Base-by-base conservation (phyloP, 2,888 invertebrate genomes). In the Siphlonurus alternatus region DNA sequence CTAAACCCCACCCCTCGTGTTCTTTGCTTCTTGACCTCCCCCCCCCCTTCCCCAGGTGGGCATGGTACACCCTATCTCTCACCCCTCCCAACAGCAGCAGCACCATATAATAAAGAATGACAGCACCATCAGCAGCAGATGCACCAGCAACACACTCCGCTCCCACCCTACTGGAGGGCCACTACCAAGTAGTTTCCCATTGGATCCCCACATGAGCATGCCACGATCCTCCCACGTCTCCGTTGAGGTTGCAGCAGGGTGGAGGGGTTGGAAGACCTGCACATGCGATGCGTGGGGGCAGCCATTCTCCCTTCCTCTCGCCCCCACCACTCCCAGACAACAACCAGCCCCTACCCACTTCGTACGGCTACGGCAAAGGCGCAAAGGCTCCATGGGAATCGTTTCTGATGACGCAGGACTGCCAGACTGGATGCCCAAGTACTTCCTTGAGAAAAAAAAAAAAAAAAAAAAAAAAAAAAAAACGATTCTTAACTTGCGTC, bases 361-460 rank as follows among this genome's bases (percentile, higher is more conserved):
- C 60, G n/a, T 51, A 38, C 23, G 23, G 64, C 23, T 25, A 59
- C 54, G 64, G 64, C 1, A 10, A 20, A n/a, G n/a, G n/a, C n/a
- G n/a, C n/a, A n/a, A n/a, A 56, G 23, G 38, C n/a, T 61, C 61
- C n/a, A 67, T 74, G 74, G 87, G 89, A 1, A 92, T 92, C 69
- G 90, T 92, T 62, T 90, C 91, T 0, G 91, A 91, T 68, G 91
- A 92, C 73, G 89, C 90, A 69, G 90, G 91, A 74, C 75, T 91
- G 62, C 92, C 93, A 0, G 92, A 92, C 66, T 95, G 95, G 93
- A 91, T 94, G 69, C 97, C 97, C 23, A 90, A 93, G 75, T 91
- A 90, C 75, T 98, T 94, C 73, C 87, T 97, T 64, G 93, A 93
- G 74, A 93, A 93, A n/a, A n/a, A n/a, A n/a, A n/a, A n/a, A n/a